Conservation (phyloP, 2,888 invertebrate genomes). For the Bedellia somnulentella region DNA sequence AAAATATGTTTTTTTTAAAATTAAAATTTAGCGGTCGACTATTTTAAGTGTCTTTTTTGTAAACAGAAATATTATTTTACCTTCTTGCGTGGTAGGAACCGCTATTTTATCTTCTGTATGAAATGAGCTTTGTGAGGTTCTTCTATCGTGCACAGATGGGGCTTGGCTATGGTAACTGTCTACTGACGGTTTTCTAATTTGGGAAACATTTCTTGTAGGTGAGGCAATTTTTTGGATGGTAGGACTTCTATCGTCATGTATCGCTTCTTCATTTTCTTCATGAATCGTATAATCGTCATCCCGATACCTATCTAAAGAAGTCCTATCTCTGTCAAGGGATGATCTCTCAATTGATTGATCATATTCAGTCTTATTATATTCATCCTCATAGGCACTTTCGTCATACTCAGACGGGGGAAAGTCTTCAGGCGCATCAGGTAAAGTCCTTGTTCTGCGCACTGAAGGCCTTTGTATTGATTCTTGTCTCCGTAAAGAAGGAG, state of each 20-base stretch:
- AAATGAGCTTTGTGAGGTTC: constrained; percentile 51
- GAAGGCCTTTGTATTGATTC: constrained; percentile 54
- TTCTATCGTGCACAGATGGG: constrained; percentile 43
- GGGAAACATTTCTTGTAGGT: constrained; percentile 33
- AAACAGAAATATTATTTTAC: constrained; percentile 17
- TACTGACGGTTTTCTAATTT: constrained; percentile 39
- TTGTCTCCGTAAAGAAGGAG: constrained; percentile 46
- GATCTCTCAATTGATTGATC: constrained; percentile 37
- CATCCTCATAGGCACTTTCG: constrained; percentile 58
- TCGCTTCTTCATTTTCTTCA: constrained; percentile 34
- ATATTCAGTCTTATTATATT: constrained; percentile 55
- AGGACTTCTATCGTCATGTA: constrained; percentile 24
- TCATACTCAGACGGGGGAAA: constrained; percentile 40
- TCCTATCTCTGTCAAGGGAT: constrained; percentile 19
- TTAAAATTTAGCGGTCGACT: too few species aligned
- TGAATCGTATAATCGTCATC: constrained; percentile 37
- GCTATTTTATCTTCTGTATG: constrained; percentile 59
- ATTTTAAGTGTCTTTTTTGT: too few species aligned
- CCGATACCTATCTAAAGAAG: constrained; percentile 47
- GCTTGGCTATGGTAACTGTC: constrained; percentile 51
- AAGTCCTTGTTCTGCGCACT: constrained; percentile 45
- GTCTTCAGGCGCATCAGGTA: constrained; percentile 52
- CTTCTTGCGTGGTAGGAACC: constrained; percentile 36
- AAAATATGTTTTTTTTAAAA: too few species aligned
- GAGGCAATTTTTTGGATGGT: constrained; percentile 40